These are phyloP conservation scores for Panthera uncia DNA, from an alignment of 2,113 vertebrate species.

Conservation along the genomic window DNA sequence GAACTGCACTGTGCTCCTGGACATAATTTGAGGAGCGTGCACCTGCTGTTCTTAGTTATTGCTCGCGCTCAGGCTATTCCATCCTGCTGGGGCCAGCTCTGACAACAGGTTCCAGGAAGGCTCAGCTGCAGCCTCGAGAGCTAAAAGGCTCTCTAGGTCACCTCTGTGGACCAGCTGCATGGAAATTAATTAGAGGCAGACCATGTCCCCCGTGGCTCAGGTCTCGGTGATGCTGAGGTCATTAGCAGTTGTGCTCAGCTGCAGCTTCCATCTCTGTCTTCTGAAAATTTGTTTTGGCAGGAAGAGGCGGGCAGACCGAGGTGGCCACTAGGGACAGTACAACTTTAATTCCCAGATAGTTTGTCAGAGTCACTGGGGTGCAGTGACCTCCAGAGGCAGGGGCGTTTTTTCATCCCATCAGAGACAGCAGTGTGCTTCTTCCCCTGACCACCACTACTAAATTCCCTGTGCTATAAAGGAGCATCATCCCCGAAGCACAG, in stretches of 20 bases:
- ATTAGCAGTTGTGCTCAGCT: neutral
- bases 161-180: neutral
- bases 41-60: accelerated
- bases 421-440: neutral
- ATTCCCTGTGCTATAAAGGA: neutral
- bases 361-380: neutral
- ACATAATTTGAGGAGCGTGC: neutral
- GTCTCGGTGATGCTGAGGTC: neutral
- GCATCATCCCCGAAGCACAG: neutral
- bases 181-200: conserved; percentile 3
- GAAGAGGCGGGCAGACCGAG: neutral
- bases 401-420: neutral
- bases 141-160: neutral
- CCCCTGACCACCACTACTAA: neutral
- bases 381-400: neutral
- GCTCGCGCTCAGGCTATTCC: accelerated
- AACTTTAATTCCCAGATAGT: conserved; percentile 40
- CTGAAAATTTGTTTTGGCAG: conserved; percentile 3
- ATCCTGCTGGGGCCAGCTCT: neutral
- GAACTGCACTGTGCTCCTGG: neutral
- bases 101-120: neutral
- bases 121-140: neutral
- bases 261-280: neutral
- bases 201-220: accelerated
- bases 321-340: neutral